Base-by-base conservation (phyloP, 1,140 invertebrate species). In the Drosophila mojavensis region DNA sequence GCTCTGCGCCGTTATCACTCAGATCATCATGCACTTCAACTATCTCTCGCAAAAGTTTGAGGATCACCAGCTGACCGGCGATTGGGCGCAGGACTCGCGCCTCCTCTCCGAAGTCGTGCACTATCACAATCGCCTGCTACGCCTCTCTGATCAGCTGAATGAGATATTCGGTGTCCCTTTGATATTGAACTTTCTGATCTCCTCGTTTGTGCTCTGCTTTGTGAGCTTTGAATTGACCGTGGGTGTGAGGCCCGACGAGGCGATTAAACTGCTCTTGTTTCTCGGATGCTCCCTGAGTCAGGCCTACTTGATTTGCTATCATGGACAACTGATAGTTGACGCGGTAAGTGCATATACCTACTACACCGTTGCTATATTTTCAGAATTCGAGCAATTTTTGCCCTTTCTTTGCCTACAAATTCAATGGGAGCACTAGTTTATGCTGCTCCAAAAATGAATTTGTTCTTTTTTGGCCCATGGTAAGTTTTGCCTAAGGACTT, bases 141-240 rank as follows among this genome's bases (percentile, higher is more conserved):
- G 47, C 2, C 26, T 85, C 3, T 78, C 65, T 4, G 56, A 58
- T 0, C 55, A 75, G 26, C 24, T 83, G 0, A 91, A 91, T 41
- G 54, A 81, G 4, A 81, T 88, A 28, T 91, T 91, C 33, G 83
- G 88, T 5, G 33, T 91, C 2, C 83, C 88, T 0, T 15, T 91
- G 17, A 36, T 91, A 4, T 28, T 86, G 0, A 91, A 91, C 59
- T 91, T 91, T 28, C 58, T 84, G 51, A 79, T 91, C 15, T 91
- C 88, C 0, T 84, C 86, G 0, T 91, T 91, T 69, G 83, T 91
- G 30, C 88, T 91, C 10, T 91, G 88, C 20, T 91, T 91, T 62
- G 88, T 91, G 28, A 89, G 88, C 4, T 91, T 91, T 20, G 88
- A 91, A 48, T 84, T 90, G 79, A 86, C 80, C 0, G 75, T 91